phyloP scores from a whole-genome alignment of 2,797 vertebrate species.

The Euthynnus affinis region DNA sequence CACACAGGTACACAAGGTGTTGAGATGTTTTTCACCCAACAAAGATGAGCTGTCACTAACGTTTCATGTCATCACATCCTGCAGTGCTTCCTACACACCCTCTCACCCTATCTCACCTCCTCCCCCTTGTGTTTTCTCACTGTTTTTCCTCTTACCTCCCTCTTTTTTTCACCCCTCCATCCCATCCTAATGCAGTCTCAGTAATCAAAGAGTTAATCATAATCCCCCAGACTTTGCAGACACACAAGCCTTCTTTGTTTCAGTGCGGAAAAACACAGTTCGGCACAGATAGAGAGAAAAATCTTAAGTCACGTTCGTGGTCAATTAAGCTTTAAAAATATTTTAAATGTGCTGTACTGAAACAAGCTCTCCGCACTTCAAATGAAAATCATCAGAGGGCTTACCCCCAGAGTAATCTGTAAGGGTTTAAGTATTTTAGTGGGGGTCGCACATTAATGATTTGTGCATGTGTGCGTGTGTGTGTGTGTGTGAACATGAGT shows the following conservation, averaged over 20 bases:
- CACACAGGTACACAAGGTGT: constrained; percentile 18
- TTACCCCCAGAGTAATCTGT: constrained; percentile 68
- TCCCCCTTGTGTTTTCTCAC: constrained; percentile 9
- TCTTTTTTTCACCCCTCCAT: constrained; percentile 30
- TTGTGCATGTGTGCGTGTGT: constrained; percentile 51
- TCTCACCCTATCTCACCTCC: not conserved
- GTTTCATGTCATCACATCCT: not conserved
- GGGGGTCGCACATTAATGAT: constrained; percentile 62
- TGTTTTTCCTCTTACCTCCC: not conserved
- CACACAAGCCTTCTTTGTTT: constrained; percentile 75
- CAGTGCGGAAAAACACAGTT: constrained; percentile 44
- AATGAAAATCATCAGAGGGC: constrained; percentile 74
- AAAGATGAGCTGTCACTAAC: not conserved
- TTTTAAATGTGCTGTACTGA: constrained; percentile 71
- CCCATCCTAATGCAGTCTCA: constrained; percentile 29
- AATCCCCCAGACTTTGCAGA: constrained; percentile 60
- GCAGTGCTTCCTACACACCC: not conserved
- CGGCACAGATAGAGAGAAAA: constrained; percentile 58
- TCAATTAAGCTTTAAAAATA: constrained; percentile 80
- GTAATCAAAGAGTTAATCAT: constrained; percentile 72
- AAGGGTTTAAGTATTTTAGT: constrained; percentile 68
- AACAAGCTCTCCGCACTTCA: constrained; percentile 72
- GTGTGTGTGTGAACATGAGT: constrained; percentile 56
- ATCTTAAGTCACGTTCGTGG: constrained; percentile 70
- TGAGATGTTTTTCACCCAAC: constrained; percentile 22